Evolutionary conservation across 2,113 vertebrate genomes (phyloP).

Genomic region (Sceloporus tristichus): DNA sequence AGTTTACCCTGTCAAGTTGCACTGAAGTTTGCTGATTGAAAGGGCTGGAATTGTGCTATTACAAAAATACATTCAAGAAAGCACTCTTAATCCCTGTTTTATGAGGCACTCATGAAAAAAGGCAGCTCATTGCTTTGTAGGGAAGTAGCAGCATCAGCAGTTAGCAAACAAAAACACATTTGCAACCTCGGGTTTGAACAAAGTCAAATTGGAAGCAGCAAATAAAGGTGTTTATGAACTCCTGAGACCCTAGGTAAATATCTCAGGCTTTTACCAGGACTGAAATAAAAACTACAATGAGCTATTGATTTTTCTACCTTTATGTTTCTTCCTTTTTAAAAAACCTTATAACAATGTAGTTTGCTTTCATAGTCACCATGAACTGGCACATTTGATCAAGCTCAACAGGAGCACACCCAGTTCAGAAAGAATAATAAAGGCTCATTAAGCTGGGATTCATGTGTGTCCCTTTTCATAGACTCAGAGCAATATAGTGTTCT

Average conservation of each 20-base stretch:
- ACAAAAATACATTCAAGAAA: constrained; percentile 60
- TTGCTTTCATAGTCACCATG: accelerated
- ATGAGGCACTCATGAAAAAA: constrained; percentile 58
- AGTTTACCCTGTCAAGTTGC: constrained; percentile 64
- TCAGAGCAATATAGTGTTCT: neutral
- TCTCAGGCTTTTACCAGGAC: constrained; percentile 39
- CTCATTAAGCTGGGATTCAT: constrained; percentile 22
- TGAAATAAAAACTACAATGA: constrained; percentile 25
- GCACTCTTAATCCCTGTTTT: constrained; percentile 72
- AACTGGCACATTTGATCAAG: neutral
- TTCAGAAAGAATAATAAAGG: constrained; percentile 15
- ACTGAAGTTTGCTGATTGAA: constrained; percentile 74
- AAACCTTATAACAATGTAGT: constrained; percentile 13
- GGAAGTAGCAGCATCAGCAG: constrained; percentile 75
- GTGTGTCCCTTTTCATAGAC: constrained; percentile 30
- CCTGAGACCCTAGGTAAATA: constrained; percentile 26
- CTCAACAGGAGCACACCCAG: constrained; percentile 19
- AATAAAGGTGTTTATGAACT: constrained; percentile 70
- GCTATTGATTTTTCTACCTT: neutral
- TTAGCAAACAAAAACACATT: constrained; percentile 45
- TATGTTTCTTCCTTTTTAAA: neutral
- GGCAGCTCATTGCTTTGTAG: constrained; percentile 54
- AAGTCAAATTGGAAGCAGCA: constrained; percentile 70
- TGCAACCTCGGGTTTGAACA: constrained; percentile 61
- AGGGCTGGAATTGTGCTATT: constrained; percentile 64